Evolutionary conservation across 1,140 invertebrate species (phyloP), one percentile per base, ranked within the genome.

Genomic region (Nylanderia fulva): DNA sequence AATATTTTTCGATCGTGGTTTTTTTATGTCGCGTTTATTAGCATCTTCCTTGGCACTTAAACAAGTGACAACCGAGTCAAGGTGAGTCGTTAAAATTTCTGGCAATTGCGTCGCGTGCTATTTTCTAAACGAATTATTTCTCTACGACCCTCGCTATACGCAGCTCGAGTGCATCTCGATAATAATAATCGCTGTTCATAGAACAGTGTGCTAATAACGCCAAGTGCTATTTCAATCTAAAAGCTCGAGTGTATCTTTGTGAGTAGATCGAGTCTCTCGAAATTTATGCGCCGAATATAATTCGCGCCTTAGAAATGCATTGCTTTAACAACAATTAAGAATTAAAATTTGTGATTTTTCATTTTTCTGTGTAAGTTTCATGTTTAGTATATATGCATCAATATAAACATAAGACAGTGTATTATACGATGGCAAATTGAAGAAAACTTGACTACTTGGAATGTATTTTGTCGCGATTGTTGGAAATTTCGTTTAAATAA

Each of bases 211-310:
- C 36, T 71, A 82, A 82, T 71, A 33, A 72, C 71, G 66, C 52
- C 77, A 82, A 82, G 52, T 42, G 48, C 27, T 72, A 82, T 82
- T 82, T 79, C 18, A 45, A 79, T 68, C 63, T 82, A 21, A 11
- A 71, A 39, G 18, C 18, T 5, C 3, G n/a, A n/a, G 7, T 71
- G 29, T 68, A 54, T 68, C 21, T 54, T 54, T 3, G 24, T 7
- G 18, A 15, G 15, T 36, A 66, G 66, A 68, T 79, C 39, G 0
- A 54, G 2, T 39, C 15, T 6, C 11, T 36, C 11, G 11, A 69
- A 69, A 54, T 79, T 54, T 36, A 48, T 13, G 15, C 33, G 18
- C 39, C 13, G 13, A 77, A 21, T 64, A 18, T 7, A 52, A n/a
- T 18, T 48, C 7, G 45, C 45, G 45, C 45, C 13, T 48, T 48